A percentile compares a stretch with the other conserved stretches of the same genome.
These are phyloP conservation scores for Engraulis encrasicolus DNA, from an alignment of 2,113 vertebrate species.

Conservation along the genomic window DNA sequence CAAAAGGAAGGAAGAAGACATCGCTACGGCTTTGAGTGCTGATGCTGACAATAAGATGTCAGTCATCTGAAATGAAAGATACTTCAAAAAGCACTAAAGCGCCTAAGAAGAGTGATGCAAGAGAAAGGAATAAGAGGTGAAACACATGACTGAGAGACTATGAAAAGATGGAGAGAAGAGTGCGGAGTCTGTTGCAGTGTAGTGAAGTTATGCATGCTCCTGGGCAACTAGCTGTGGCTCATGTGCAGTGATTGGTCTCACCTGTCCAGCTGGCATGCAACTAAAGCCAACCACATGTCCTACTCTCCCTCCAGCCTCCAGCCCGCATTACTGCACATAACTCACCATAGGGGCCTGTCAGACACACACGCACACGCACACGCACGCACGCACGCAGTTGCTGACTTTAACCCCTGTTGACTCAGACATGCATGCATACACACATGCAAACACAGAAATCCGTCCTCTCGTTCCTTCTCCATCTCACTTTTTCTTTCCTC, in stretches of 20 bases:
- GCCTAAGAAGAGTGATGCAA: not conserved
- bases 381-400: not conserved
- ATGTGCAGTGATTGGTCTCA: slow-evolving; percentile 38
- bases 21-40: too few species aligned
- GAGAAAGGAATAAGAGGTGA: not conserved
- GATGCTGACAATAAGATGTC: too few species aligned
- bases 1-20: too few species aligned
- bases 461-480: too few species aligned
- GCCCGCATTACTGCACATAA: not conserved
- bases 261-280: slow-evolving; percentile 37
- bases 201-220: not conserved
- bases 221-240: slow-evolving; percentile 20
- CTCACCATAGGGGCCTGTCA: not conserved
- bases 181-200: not conserved
- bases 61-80: too few species aligned
- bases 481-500: too few species aligned
- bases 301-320: not conserved
- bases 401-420: not conserved
- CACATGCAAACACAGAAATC: too few species aligned
- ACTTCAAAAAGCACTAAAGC: too few species aligned
- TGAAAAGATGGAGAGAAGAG: not conserved
- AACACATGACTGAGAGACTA: not conserved
- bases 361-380: not conserved
- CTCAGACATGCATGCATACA: not conserved
- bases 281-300: slow-evolving; percentile 43